Evolutionary conservation across 2,888 invertebrate species (phyloP), one percentile per base, ranked within the genome.

Genomic region (Oegoconia quadripuncta): DNA sequence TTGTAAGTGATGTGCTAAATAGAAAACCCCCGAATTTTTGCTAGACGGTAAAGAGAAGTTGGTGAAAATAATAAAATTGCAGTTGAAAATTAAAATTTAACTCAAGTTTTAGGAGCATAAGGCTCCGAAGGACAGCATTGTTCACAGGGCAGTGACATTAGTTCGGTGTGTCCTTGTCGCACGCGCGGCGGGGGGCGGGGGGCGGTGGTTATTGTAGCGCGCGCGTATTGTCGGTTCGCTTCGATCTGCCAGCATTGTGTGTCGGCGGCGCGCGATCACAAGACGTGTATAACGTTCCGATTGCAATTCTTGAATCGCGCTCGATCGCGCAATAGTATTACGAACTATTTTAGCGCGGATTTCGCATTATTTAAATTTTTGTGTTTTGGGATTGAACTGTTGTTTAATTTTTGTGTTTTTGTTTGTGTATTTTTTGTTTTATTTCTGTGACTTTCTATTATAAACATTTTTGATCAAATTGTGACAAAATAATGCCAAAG

Each of bases 211-310:
- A 84, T 87, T 86, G 86, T 86, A 81, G 81, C 80, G 81, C 82
- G 84, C 84, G 82, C 84, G 84, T 83, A 86, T 86, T 86, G 86
- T 86, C 78, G 80, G 73, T 64, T 54, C 70, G 74, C 79, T 86
- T 87, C 87, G 86, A 86, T 86, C 86, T 86, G 81, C 72, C 65
- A 78, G 84, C 86, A 87, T 87, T 87, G 87, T 87, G 84, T 82
- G 72, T 71, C 70, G 70, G 65, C 61, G 60, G 64, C 68, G 77
- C 81, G 76, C 62, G 70, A 44, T 49, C 44, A 58, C 37, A 59
- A 64, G 80, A 77, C 86, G 86, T 79, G 70, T 57, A 52, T 59
- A 45, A 61, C 72, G 73, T 63, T 57, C 58, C 51, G 34, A 52
- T 59, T 64, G 55, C 58, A 56, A 64, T 55, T 44, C 46, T 44